These are phyloP conservation scores for Melitaea cinxia DNA, from an alignment of 1,140 invertebrate genomes.

Conservation along the genomic window DNA sequence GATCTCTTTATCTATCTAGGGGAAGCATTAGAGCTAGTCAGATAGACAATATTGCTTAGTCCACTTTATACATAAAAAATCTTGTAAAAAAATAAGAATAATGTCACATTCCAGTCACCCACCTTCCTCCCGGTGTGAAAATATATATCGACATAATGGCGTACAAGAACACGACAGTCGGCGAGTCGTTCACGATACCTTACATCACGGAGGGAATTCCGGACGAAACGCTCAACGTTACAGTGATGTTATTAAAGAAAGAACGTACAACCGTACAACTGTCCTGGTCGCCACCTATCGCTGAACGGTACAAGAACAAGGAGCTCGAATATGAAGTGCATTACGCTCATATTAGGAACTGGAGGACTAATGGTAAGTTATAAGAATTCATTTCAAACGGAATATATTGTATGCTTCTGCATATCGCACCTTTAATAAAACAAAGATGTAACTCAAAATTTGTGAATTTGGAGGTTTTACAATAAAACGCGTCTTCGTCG, in stretches of 20 bases:
- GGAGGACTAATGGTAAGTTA: slow-evolving; percentile 55
- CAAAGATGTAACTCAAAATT: too few species aligned
- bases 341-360: slow-evolving; percentile 51
- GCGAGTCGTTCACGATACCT: slow-evolving; percentile 79
- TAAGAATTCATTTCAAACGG: too few species aligned
- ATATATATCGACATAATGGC: slow-evolving; percentile 85
- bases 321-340: slow-evolving; percentile 82
- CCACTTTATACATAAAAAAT: too few species aligned
- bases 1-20: too few species aligned
- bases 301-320: slow-evolving; percentile 60
- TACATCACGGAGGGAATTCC: slow-evolving; percentile 82
- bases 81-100: background rate
- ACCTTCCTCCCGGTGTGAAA: slow-evolving; percentile 81
- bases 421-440: too few species aligned
- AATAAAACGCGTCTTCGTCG: too few species aligned
- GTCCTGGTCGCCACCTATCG: slow-evolving; percentile 84
- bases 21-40: too few species aligned
- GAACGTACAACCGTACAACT: slow-evolving; percentile 85
- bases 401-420: too few species aligned
- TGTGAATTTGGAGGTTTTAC: too few species aligned
- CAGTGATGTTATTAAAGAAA: slow-evolving; percentile 81
- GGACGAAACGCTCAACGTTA: slow-evolving; percentile 67
- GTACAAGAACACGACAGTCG: slow-evolving; percentile 83
- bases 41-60: too few species aligned
- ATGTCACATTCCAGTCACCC: slow-evolving; percentile 49